A percentile compares a stretch with the other conserved stretches of the same genome.
These are phyloP conservation scores for Numenius arquata DNA, from an alignment of 2,113 vertebrate genomes.

Conservation along the genomic window DNA sequence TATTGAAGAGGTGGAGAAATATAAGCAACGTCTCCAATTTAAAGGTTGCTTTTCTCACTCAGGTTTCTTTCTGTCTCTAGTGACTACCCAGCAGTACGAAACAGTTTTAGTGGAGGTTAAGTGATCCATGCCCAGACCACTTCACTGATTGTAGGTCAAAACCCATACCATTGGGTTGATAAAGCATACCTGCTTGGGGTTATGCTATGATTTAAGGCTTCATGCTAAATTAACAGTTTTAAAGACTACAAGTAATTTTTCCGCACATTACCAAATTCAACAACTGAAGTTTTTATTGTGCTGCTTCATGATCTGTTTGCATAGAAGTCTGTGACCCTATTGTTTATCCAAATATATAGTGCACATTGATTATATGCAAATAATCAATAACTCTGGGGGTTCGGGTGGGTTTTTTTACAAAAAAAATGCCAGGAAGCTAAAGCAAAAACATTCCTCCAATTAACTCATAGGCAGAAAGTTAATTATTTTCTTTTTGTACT, in stretches of 20 bases:
- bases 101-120: not conserved
- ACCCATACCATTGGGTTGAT: not conserved
- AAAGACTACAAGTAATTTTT: not conserved
- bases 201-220: not conserved
- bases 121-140: not conserved
- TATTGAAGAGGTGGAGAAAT: not conserved
- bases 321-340: not conserved
- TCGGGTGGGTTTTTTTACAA: not conserved
- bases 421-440: not conserved
- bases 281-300: not conserved
- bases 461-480: not conserved
- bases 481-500: not conserved
- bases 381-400: not conserved
- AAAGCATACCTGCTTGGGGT: not conserved
- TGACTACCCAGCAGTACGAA: not conserved
- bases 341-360: not conserved
- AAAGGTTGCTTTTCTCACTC: not conserved
- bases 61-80: not conserved
- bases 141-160: not conserved
- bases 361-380: not conserved
- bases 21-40: not conserved
- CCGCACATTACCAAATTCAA: not conserved
- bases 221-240: not conserved
- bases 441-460: not conserved
- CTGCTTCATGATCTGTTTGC: not conserved